Evolutionary conservation across 1,140 invertebrate genomes (phyloP), one percentile per base, ranked within the genome.

Genomic region (Brachionus rubens): DNA sequence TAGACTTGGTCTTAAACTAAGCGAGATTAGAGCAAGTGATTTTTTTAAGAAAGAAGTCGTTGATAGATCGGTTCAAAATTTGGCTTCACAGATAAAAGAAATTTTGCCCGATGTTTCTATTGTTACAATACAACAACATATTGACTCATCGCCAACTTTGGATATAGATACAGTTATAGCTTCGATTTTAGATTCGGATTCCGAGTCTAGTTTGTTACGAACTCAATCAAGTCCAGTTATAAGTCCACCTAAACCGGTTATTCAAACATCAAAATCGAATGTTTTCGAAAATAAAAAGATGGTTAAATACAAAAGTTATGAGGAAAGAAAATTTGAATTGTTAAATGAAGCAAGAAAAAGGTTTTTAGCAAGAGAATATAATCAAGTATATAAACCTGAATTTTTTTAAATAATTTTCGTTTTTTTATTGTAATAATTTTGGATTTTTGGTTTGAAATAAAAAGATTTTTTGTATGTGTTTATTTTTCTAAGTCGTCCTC

Each of bases 161-260:
- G 68, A 72, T 19, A 72, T 72, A 50, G 68, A 72, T 33, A 72
- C 68, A 12, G 50, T 72, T n/a, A 21, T 72, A 30, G 68, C 68
- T 7, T 72, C 68, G 10, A 72, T 72, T 72, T 41, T 72, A 36
- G 68, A 72, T 30, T 28, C 43, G 28, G 12, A 24, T 16, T 50
- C 28, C 5, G 30, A 54, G 21, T 30, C 43, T 24, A 48, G 10
- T 40, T 16, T 40, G 10, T 2, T 21, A 4, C n/a, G 30, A 16
- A 10, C 43, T 5, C 28, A 48, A 50, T 36, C 43, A 19, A 48
- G 12, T 24, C 28, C 28, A 10, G n/a, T 50, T 4, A 14, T 43
- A 4, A 65, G 3, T 14, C 5, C 26, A 9, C 19, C 59, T 43
- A 46, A 36, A 24, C 41, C 19, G 2, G 33, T 41, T 2, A 1